Base-by-base conservation (phyloP, 2,888 invertebrate genomes). In the Polyommatus iphigenia region DNA sequence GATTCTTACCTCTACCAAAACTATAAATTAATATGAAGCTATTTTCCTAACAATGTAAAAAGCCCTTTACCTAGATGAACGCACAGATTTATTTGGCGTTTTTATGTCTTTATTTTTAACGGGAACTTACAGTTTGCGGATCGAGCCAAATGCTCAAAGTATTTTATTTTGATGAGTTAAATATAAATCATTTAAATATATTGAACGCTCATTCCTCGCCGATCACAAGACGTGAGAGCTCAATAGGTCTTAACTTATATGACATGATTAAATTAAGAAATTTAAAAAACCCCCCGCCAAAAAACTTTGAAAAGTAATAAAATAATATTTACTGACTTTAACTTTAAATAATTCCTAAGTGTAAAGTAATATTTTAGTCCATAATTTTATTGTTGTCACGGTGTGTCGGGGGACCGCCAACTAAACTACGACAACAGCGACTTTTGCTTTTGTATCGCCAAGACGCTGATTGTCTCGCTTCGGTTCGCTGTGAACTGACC, bases 91-190 rank as follows among this genome's bases (percentile, higher is more conserved):
- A 67, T 67, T 67, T 29, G 67, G 67, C 67, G 24, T 67, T 67
- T 67, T 67, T 67, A 67, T 67, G 67, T 67, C 29, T 29, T 29
- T 67, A 67, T 67, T 67, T 29, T 67, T 67, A 67, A 62, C 59
- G 59, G 20, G n/a, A 59, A 62, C 62, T 67, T 29, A 67, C 13
- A 67, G 62, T 62, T 62, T 67, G 29, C 29, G 24, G 24, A 67
- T 29, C 29, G 67, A 67, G 29, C 29, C 67, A 67, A 67, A 67
- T 15, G 67, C 6, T 67, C 24, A 29, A 29, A 15, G 67, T 67
- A 67, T 67, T 67, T 67, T 67, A 67, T 67, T 67, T 67, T 29
- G 29, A 29, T 29, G 29, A 67, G 29, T 29, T 67, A 67, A 13
- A 24, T 67, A 59, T 59, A 59, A 20, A 20, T 59, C 3, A 46